Conservation (phyloP, 2,113 vertebrate genomes). For the Limnothrissa miodon region DNA sequence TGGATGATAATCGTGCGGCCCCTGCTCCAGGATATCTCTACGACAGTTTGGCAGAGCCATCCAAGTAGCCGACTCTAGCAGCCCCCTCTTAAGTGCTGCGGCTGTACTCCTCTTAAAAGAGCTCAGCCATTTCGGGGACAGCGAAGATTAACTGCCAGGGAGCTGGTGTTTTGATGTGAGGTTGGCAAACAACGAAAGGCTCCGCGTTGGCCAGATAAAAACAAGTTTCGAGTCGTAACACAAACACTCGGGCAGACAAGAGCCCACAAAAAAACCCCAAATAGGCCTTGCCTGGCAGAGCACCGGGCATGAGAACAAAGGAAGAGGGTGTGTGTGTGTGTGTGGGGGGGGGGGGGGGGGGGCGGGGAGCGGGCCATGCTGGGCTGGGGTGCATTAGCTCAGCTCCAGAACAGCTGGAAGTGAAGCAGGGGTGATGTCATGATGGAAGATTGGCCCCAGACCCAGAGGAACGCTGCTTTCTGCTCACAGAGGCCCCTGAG, state of each 20-base stretch:
- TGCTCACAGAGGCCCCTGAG: neutral
- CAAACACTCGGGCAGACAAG: neutral
- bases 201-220: conserved; percentile 24
- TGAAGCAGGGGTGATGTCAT: conserved; percentile 9
- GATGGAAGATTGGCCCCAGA: conserved; percentile 12
- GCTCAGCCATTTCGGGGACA: conserved; percentile 31
- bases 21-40: conserved; percentile 45
- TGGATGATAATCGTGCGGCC: conserved; percentile 23
- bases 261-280: neutral
- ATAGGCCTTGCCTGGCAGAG: neutral
- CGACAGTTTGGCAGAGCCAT: conserved; percentile 54
- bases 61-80: conserved; percentile 26
- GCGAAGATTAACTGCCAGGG: conserved; percentile 27
- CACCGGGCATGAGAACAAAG: neutral
- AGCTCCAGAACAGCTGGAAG: conserved; percentile 9
- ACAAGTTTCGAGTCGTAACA: conserved; percentile 3
- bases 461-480: neutral
- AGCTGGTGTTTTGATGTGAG: conserved; percentile 29
- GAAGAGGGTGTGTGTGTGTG: no score
- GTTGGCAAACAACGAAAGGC: conserved; percentile 21
- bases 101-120: conserved; percentile 29
- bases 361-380: neutral
- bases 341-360: no score
- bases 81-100: conserved; percentile 40
- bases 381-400: neutral